Percentiles rank a stretch among this genome's conserved stretches.
Conservation (phyloP, 2,888 invertebrate genomes). For the Melieria crassipennis region DNA sequence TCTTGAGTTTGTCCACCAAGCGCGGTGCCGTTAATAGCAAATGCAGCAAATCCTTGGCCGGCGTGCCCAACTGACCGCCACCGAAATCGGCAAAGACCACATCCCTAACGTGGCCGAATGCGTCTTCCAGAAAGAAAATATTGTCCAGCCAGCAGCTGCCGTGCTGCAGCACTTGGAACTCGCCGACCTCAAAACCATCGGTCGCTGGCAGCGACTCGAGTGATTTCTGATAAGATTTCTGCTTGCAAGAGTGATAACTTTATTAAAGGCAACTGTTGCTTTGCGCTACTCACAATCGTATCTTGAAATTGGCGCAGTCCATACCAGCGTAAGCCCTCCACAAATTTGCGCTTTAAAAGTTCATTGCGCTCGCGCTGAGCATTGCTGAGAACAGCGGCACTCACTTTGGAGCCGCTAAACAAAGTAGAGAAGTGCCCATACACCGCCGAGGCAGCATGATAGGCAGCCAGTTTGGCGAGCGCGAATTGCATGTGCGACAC, state of each 20-base stretch:
- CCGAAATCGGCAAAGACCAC: slow-evolving; percentile 52
- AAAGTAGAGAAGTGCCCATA: no score
- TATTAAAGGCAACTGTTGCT: slow-evolving; percentile 18
- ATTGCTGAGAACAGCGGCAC: no score
- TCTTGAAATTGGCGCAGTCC: slow-evolving; percentile 20
- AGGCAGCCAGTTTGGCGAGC: slow-evolving; percentile 56
- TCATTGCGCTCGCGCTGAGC: background rate
- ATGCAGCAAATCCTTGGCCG: slow-evolving; percentile 53
- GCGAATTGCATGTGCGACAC: slow-evolving; percentile 50
- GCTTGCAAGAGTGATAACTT: slow-evolving; percentile 37
- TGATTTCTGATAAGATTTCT: slow-evolving; percentile 47
- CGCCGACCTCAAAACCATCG: slow-evolving; percentile 47
- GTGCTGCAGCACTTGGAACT: slow-evolving; percentile 55
- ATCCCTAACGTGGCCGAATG: slow-evolving; percentile 47
- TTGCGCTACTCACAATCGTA: slow-evolving; percentile 26
- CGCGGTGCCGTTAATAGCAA: slow-evolving; percentile 52
- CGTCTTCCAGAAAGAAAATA: slow-evolving; percentile 51
- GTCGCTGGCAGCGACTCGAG: slow-evolving; percentile 41
- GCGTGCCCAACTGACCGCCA: slow-evolving; percentile 49
- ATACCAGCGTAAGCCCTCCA: slow-evolving; percentile 20
- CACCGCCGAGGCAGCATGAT: slow-evolving; percentile 57
- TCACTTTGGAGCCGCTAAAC: no score
- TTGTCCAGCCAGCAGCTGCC: slow-evolving; percentile 56
- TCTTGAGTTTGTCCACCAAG: slow-evolving; percentile 46
- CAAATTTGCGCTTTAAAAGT: slow-evolving; percentile 18